phyloP scores from a whole-genome alignment of 2,113 vertebrate genomes.

The Noturus placidus region DNA sequence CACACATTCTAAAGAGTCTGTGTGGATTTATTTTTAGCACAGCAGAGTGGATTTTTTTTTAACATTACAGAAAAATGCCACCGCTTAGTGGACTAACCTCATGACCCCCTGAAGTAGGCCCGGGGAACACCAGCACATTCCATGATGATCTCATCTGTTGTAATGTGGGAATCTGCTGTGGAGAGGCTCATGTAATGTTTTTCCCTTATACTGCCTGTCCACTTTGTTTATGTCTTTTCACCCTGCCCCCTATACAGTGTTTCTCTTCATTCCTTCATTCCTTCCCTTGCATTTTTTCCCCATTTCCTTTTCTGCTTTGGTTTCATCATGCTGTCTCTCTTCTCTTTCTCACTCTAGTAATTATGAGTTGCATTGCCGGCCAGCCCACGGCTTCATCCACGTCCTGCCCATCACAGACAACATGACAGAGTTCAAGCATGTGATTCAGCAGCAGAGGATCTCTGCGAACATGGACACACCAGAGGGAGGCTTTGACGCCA shows the following conservation, averaged over 20 bases:
- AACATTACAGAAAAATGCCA: conserved; percentile 26
- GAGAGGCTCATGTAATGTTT: conserved; percentile 19
- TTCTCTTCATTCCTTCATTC: background rate
- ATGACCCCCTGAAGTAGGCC: conserved; percentile 22
- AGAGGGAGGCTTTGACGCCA: conserved; percentile 93
- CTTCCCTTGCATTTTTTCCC: background rate
- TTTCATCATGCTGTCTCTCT: conserved; percentile 13
- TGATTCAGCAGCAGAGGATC: conserved; percentile 89
- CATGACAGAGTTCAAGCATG: conserved; percentile 87
- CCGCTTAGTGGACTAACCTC: background rate
- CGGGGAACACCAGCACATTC: conserved; percentile 37
- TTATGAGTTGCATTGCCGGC: conserved; percentile 88
- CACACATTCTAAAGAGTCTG: background rate
- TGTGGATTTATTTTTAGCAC: conserved; percentile 1
- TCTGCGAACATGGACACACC: conserved; percentile 97
- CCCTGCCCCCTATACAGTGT: background rate
- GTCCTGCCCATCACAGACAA: conserved; percentile 91
- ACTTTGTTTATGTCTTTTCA: conserved; percentile 19
- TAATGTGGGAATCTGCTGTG: conserved; percentile 45
- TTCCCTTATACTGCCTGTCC: background rate
- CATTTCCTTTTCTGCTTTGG: background rate
- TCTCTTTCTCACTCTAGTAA: conserved; percentile 70
- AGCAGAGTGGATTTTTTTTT: background rate
- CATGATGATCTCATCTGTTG: conserved; percentile 41
- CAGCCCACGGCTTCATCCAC: conserved; percentile 93